Conservation (phyloP, 2,888 invertebrate species). For the Zygothrica quintamaculata region DNA sequence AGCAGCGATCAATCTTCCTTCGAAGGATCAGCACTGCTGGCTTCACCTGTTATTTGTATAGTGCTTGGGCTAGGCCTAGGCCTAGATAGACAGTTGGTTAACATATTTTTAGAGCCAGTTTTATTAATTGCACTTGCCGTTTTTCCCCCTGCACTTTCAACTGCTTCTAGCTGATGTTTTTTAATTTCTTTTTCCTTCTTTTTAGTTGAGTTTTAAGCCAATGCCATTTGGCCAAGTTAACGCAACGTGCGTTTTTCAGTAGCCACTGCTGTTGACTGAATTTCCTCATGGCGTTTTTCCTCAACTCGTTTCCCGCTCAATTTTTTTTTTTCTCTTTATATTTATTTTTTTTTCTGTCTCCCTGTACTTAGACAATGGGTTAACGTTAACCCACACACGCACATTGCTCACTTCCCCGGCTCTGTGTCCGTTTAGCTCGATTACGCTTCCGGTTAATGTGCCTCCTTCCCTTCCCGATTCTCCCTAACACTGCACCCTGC, state of each 20-base stretch:
- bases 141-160: constrained; percentile 36
- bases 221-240: constrained; percentile 54
- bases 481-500: constrained; percentile 7
- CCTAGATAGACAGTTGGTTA: constrained; percentile 31
- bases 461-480: constrained; percentile 4
- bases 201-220: constrained; percentile 13
- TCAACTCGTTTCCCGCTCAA: constrained; percentile 71
- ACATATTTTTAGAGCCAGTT: constrained; percentile 13
- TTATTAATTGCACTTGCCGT: constrained; percentile 40
- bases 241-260: constrained; percentile 51
- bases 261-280: constrained; percentile 47
- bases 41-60: constrained; percentile 37
- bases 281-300: constrained; percentile 74
- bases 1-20: background rate
- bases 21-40: background rate
- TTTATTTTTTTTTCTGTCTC: constrained; percentile 12
- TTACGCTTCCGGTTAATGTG: constrained; percentile 77
- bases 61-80: background rate
- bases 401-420: constrained; percentile 71
- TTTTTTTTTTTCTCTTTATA: constrained; percentile 42
- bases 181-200: constrained; percentile 4
- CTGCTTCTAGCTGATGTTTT: constrained; percentile 30
- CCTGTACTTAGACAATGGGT: constrained; percentile 43
- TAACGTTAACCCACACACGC: constrained; percentile 65
- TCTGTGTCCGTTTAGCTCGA: constrained; percentile 74